Evolutionary conservation across 2,888 invertebrate genomes (phyloP).

Genomic region (Dasysyrphus tricinctus): DNA sequence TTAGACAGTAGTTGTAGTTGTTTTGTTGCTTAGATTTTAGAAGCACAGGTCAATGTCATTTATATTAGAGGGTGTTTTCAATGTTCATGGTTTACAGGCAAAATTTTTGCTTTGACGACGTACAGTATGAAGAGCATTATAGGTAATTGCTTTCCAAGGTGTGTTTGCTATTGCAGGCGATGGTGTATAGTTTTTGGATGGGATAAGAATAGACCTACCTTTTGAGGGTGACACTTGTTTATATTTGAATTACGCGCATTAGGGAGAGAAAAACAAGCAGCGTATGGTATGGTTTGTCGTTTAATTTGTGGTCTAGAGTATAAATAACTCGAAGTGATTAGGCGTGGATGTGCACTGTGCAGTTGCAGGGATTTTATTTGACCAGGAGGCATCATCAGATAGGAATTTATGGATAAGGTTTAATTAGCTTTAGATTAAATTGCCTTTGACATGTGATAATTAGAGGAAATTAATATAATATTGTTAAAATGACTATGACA

Average conservation of each 20-base stretch:
- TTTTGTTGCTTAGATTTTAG: constrained; percentile 12
- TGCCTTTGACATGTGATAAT: constrained; percentile 4
- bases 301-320: constrained; percentile 37
- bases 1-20: constrained; percentile 7
- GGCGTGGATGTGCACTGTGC: not conserved
- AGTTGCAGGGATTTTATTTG: constrained; percentile 39
- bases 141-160: constrained; percentile 55
- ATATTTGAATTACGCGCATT: constrained; percentile 58
- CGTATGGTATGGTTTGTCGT: constrained; percentile 7
- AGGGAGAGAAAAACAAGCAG: constrained; percentile 42
- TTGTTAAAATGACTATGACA: not conserved
- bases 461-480: constrained; percentile 14
- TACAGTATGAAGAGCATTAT: not conserved
- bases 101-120: not conserved
- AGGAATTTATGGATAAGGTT: constrained; percentile 16
- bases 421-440: constrained; percentile 14
- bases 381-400: constrained; percentile 3
- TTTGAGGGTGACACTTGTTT: constrained; percentile 43
- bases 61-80: constrained; percentile 30
- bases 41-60: constrained; percentile 55
- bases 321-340: constrained; percentile 40
- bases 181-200: not conserved
- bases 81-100: not conserved
- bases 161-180: constrained; percentile 22
- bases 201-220: not conserved